phyloP scores from a whole-genome alignment of 2,113 vertebrate genomes.

The Mesoclemmys tuberculata region DNA sequence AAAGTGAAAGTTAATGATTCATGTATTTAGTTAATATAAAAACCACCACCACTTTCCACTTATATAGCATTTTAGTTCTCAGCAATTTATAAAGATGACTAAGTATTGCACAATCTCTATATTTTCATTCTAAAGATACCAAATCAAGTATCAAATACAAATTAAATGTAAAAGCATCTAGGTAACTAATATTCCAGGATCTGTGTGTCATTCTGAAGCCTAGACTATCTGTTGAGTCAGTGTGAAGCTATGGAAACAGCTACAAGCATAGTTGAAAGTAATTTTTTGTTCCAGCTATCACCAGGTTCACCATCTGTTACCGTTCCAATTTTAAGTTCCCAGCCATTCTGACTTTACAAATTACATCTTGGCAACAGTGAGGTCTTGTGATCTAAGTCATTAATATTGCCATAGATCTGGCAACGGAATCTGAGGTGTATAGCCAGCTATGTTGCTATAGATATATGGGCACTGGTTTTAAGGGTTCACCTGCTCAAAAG shows the following conservation, averaged over 20 bases:
- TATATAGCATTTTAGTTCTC: background rate
- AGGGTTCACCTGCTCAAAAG: background rate
- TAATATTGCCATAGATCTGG: background rate
- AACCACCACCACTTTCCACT: background rate
- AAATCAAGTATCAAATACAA: background rate
- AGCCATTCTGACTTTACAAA: background rate
- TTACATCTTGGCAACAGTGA: background rate
- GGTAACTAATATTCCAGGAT: background rate
- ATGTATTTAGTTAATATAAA: background rate
- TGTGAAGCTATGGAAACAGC: background rate
- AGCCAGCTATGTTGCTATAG: background rate
- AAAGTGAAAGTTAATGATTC: background rate
- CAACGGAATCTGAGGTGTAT: background rate
- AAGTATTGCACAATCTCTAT: background rate
- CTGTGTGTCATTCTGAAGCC: background rate
- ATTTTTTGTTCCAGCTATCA: background rate
- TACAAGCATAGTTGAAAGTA: background rate
- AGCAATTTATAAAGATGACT: background rate
- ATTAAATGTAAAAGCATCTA: background rate
- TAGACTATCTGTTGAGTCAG: background rate
- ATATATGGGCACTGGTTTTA: background rate
- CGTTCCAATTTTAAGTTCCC: background rate
- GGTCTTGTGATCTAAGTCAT: background rate
- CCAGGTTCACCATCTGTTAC: background rate
- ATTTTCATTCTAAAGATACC: background rate